Evolutionary conservation across 2,888 invertebrate species (phyloP).

Genomic region (Metalampra italica): DNA sequence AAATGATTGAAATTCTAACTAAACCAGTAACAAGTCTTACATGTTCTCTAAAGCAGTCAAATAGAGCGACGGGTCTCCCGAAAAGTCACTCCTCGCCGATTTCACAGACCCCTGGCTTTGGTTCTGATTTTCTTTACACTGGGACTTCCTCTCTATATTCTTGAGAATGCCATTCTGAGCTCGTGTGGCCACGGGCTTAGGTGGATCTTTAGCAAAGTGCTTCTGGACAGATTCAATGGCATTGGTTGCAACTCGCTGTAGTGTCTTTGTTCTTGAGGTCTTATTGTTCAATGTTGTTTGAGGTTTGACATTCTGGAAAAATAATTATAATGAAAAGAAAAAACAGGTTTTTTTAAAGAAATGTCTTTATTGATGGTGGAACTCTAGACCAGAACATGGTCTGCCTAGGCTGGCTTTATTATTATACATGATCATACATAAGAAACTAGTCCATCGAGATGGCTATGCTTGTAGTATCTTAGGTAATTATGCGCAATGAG

Average conservation of each 20-base stretch:
- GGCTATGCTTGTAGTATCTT: no score
- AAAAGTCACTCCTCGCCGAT: constrained; percentile 81
- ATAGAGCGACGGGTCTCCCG: constrained; percentile 87
- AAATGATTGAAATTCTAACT: no score
- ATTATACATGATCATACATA: no score
- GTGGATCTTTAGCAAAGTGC: constrained; percentile 59
- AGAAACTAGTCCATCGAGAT: no score
- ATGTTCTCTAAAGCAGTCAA: constrained; percentile 87
- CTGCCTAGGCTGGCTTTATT: no score
- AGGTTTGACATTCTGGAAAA: constrained; percentile 62
- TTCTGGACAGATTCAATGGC: constrained; percentile 62
- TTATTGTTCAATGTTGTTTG: constrained; percentile 51
- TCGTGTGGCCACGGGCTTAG: constrained; percentile 49
- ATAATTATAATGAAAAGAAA: background rate
- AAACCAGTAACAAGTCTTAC: constrained; percentile 59
- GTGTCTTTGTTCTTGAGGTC: constrained; percentile 66
- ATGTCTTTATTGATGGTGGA: no score
- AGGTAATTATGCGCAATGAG: no score
- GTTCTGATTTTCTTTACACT: constrained; percentile 49
- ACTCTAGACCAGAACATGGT: no score
- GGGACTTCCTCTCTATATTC: constrained; percentile 51
- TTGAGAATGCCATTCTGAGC: constrained; percentile 68
- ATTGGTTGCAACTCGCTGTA: constrained; percentile 57
- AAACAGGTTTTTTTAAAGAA: background rate
- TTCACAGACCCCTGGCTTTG: constrained; percentile 54